Evolutionary conservation across 1,140 invertebrate genomes (phyloP).

Genomic region (Drosophila yakuba): DNA sequence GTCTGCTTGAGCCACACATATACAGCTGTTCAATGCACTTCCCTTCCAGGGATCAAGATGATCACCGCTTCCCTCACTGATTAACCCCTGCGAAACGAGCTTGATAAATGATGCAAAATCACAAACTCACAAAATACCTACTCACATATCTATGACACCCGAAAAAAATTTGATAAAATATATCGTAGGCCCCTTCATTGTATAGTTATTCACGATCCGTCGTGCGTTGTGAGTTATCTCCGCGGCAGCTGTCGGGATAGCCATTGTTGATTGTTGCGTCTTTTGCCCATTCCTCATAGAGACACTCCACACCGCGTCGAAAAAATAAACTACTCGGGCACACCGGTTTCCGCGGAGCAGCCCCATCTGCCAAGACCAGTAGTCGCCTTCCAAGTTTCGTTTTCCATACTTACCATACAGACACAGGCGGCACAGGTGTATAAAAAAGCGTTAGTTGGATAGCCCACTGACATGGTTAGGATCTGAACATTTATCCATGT

Average conservation of each 20-base stretch:
- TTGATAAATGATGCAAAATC: constrained; percentile 71
- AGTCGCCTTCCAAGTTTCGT: constrained; percentile 41
- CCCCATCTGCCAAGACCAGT: constrained; percentile 47
- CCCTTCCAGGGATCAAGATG: constrained; percentile 14
- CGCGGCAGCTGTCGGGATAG: constrained; percentile 53
- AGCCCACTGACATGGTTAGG: constrained; percentile 53
- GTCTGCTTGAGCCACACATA: constrained; percentile 15
- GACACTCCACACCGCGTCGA: constrained; percentile 21
- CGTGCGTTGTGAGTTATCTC: constrained; percentile 60
- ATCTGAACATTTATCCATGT: constrained; percentile 33
- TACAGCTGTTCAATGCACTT: constrained; percentile 40
- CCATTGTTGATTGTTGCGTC: constrained; percentile 55
- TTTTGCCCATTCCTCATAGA: constrained; percentile 30
- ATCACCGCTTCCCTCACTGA: constrained; percentile 40
- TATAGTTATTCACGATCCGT: constrained; percentile 59
- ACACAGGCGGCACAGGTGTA: constrained; percentile 34
- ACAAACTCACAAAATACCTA: constrained; percentile 34
- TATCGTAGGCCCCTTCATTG: constrained; percentile 38
- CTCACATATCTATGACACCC: constrained; percentile 56
- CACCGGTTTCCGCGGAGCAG: constrained; percentile 24
- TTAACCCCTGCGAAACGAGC: constrained; percentile 58
- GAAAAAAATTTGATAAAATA: constrained; percentile 23
- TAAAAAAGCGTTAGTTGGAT: constrained; percentile 32
- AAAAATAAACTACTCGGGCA: constrained; percentile 2
- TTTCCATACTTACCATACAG: neutral